These are phyloP conservation scores for Macrobrachium nipponense DNA, from an alignment of 1,140 invertebrate species.

Conservation along the genomic window DNA sequence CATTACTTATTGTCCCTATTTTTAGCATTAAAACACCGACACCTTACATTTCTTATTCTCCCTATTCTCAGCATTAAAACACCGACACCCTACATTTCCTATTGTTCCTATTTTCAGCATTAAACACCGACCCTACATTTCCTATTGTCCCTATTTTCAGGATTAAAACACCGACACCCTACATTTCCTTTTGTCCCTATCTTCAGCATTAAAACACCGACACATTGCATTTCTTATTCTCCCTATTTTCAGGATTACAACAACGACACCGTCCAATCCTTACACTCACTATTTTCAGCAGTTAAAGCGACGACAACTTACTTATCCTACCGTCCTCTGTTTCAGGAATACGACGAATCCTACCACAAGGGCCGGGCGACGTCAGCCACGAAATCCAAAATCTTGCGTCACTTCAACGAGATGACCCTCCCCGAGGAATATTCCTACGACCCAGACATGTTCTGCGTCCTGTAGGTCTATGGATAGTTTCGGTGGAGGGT, in stretches of 20 bases:
- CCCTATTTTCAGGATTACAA: not conserved
- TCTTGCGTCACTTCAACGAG: slow-evolving; percentile 16
- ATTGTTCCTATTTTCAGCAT: not conserved
- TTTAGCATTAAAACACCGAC: too few relatives aligned
- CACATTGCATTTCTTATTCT: not conserved
- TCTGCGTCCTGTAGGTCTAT: not conserved
- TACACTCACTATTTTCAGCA: too few relatives aligned
- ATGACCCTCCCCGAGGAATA: not conserved
- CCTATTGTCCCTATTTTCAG: not conserved
- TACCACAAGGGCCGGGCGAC: slow-evolving; percentile 13
- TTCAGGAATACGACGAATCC: slow-evolving; percentile 23
- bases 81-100: not conserved
- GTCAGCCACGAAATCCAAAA: not conserved
- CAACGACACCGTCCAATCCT: too few relatives aligned
- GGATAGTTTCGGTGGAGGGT: too few relatives aligned
- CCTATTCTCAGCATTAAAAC: not conserved
- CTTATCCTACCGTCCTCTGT: not conserved
- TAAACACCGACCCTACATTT: not conserved
- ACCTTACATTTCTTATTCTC: not conserved
- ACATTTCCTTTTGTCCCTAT: not conserved
- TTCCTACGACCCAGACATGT: slow-evolving; percentile 14
- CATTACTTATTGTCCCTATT: too few relatives aligned
- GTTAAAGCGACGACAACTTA: not conserved
- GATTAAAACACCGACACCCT: not conserved
- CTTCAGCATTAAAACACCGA: not conserved